A percentile compares a stretch with the other conserved stretches of the same genome.
phyloP scores from a whole-genome alignment of 2,797 vertebrate genomes.

The Eupleurogrammus muticus region DNA sequence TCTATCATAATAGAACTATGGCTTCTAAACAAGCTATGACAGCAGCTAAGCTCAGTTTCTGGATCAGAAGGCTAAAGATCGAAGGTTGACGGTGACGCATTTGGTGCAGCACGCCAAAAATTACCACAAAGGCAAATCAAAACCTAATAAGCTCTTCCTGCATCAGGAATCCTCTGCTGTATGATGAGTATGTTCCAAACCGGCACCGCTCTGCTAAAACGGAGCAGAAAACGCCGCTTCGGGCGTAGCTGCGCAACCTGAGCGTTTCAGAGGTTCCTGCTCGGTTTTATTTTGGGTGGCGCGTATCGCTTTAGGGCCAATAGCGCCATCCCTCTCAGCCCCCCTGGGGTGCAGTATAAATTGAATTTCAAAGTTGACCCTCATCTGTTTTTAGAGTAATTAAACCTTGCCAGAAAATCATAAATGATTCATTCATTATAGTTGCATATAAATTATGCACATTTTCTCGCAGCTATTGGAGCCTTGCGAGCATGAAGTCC shows the following conservation, averaged over 20 bases:
- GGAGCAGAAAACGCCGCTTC: neutral
- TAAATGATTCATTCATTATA: conserved; percentile 56
- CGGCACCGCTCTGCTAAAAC: neutral
- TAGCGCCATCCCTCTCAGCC: conserved; percentile 4
- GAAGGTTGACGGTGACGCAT: neutral
- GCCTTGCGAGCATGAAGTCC: conserved; percentile 24
- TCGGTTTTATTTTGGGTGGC: neutral
- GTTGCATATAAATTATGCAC: conserved; percentile 52
- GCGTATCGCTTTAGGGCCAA: conserved; percentile 6
- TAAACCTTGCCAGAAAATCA: conserved; percentile 46
- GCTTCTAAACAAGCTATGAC: neutral
- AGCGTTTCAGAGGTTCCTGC: conserved; percentile 7
- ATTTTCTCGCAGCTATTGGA: conserved; percentile 41
- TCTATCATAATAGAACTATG: neutral
- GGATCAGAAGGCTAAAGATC: conserved; percentile 8
- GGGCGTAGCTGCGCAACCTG: neutral
- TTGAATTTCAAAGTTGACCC: conserved; percentile 59
- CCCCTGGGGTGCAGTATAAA: conserved; percentile 25
- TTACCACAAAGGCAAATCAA: neutral
- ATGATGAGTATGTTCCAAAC: neutral
- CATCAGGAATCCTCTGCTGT: neutral
- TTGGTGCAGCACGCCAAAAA: neutral
- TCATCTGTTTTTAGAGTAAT: conserved; percentile 51
- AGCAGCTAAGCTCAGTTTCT: neutral
- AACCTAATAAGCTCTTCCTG: conserved; percentile 1